Percentiles rank a stretch among this genome's conserved stretches.
Evolutionary conservation across 2,888 invertebrate species (phyloP).

Genomic region (Parascotia fuliginaria): DNA sequence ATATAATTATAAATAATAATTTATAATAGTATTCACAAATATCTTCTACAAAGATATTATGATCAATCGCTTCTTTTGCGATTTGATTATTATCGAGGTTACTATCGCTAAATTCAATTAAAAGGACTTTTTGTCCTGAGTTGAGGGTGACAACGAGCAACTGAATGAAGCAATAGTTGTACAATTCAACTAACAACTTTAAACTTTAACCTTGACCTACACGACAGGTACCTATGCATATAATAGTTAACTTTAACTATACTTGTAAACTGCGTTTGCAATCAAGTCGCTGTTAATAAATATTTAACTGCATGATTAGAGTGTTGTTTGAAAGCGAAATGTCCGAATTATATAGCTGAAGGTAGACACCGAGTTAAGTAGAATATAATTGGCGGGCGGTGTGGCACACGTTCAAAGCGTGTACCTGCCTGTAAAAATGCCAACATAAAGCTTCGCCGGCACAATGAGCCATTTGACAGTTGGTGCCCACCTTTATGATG

Average conservation of each 20-base stretch:
- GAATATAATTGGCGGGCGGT: slow-evolving; percentile 84
- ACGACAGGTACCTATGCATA: no score
- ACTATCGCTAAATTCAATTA: slow-evolving; percentile 40
- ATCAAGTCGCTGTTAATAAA: slow-evolving; percentile 26
- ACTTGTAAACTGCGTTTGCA: background rate
- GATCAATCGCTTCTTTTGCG: no score
- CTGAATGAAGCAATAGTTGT: background rate
- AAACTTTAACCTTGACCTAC: slow-evolving; percentile 12
- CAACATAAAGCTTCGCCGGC: slow-evolving; percentile 80
- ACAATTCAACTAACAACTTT: slow-evolving; percentile 20
- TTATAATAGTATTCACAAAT: no score
- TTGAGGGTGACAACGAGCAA: slow-evolving; percentile 44
- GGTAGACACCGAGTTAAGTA: slow-evolving; percentile 74
- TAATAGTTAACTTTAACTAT: slow-evolving; percentile 4
- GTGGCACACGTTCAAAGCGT: slow-evolving; percentile 75
- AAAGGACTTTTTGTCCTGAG: slow-evolving; percentile 35
- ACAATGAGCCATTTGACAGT: slow-evolving; percentile 84
- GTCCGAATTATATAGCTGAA: slow-evolving; percentile 45
- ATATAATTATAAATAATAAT: no score
- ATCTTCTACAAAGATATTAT: no score
- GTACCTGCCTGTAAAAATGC: slow-evolving; percentile 84
- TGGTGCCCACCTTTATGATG: slow-evolving; percentile 82
- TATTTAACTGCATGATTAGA: slow-evolving; percentile 42
- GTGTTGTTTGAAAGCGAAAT: slow-evolving; percentile 44
- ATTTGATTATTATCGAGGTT: slow-evolving; percentile 33